Evolutionary conservation across 2,888 invertebrate genomes (phyloP).

Genomic region (Cyclophora albipunctata): DNA sequence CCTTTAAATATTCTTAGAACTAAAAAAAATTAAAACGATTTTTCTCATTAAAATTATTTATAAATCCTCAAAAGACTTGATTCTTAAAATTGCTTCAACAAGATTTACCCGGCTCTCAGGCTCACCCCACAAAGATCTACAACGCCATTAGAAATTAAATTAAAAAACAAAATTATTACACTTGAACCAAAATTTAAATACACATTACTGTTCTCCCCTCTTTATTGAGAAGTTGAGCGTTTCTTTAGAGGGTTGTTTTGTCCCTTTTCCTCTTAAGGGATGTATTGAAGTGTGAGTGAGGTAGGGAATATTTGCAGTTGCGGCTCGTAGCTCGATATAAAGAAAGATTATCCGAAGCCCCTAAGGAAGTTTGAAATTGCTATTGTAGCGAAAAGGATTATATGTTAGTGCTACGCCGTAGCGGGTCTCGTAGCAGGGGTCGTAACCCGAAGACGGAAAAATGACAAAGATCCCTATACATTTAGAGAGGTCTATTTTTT

Average conservation of each 20-base stretch:
- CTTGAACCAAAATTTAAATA: slow-evolving; percentile 74
- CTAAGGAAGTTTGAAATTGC: slow-evolving; percentile 77
- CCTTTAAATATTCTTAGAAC: too few species aligned
- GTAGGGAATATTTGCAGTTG: slow-evolving; percentile 40
- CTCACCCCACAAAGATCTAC: slow-evolving; percentile 49
- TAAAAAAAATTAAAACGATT: too few species aligned
- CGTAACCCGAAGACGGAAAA: slow-evolving; percentile 45
- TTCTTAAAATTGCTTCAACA: slow-evolving; percentile 34
- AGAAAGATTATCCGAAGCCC: slow-evolving; percentile 77
- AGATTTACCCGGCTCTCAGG: slow-evolving; percentile 38
- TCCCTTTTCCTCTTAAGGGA: slow-evolving; percentile 31
- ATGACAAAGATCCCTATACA: slow-evolving; percentile 7
- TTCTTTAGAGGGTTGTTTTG: slow-evolving; percentile 45
- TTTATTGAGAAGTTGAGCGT: slow-evolving; percentile 68
- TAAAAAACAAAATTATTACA: slow-evolving; percentile 73
- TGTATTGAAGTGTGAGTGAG: slow-evolving; percentile 30
- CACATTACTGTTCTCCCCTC: slow-evolving; percentile 69
- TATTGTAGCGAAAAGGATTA: slow-evolving; percentile 77
- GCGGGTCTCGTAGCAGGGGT: slow-evolving; percentile 52
- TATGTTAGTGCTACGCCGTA: slow-evolving; percentile 74
- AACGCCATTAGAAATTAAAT: slow-evolving; percentile 69
- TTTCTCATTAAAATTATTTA: slow-evolving; percentile 1
- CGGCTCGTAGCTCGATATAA: slow-evolving; percentile 69
- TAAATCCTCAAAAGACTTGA: slow-evolving; percentile 7
- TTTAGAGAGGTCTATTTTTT: background rate